Base-by-base conservation (phyloP, 2,888 invertebrate species). In the Phasia obesa region DNA sequence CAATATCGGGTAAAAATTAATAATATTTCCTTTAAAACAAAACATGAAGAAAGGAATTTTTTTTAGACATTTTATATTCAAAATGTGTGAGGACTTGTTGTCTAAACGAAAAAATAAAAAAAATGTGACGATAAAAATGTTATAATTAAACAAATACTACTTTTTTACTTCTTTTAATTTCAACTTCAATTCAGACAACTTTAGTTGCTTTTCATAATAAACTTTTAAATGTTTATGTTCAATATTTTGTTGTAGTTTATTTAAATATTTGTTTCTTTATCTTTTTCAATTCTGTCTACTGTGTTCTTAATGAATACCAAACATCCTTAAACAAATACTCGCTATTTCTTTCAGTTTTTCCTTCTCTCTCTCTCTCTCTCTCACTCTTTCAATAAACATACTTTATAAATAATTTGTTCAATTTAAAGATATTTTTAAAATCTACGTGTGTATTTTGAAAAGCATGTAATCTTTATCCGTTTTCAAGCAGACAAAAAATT, bases 1-100 rank as follows among this genome's bases (percentile, higher is more conserved):
- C 93, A 89, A 90, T 93, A 89, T 90, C 91, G 90, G 91, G 90
- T 90, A 90, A 90, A 88, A 75, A 53, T 47, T 6, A 25, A 19
- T n/a, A 74, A 74, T 53, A 53, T 55, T 82, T 35, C n/a, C 38
- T 25, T 59, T 19, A 31, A 27, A 60, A 44, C 38, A 53, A 17
- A 60, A 60, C n/a, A n/a, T n/a, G 42, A 75, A 83, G 80, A 80
- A 83, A 83, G 83, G 75, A 67, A 71, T 59, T 74, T 83, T n/a
- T 83, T 83, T 83, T 83, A 80, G 83, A 83, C 83, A 83, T 83
- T 83, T 83, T 82, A 49, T 9, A 27, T 44, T n/a, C 13, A 59
- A 62, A 57, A 57, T 15, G 42, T 60, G 60, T 53, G 25, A 70
- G 44, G 51, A 23, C 35, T 19, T 51, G 19, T 5, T 27, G n/a